Percentiles rank a stretch among this genome's conserved stretches.
Evolutionary conservation across 2,888 invertebrate species (phyloP).

Genomic region (Oligia latruncula): DNA sequence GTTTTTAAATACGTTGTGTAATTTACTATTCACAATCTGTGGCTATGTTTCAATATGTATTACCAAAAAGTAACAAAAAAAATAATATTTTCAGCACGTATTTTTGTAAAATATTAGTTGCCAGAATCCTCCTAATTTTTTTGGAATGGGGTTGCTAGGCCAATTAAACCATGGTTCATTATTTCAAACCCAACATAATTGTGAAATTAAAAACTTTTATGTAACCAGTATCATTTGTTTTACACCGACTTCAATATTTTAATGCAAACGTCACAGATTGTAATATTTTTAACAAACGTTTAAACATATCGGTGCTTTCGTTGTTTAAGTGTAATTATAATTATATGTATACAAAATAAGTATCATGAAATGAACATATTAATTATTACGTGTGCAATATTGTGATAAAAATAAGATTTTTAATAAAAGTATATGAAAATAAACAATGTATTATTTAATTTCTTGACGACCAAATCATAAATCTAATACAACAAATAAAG

Average conservation of each 20-base stretch:
- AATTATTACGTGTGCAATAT: constrained; percentile 76
- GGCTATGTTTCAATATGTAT: constrained; percentile 7
- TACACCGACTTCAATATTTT: background rate
- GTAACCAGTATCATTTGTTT: background rate
- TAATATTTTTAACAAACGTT: constrained; percentile 50
- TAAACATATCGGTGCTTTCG: constrained; percentile 84
- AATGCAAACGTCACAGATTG: constrained; percentile 50
- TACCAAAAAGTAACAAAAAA: background rate
- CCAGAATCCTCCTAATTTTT: background rate
- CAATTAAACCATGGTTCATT: background rate
- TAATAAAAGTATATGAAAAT: constrained; percentile 73
- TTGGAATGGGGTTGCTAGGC: background rate
- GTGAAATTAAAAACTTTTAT: constrained; percentile 5
- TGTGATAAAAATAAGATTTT: constrained; percentile 79
- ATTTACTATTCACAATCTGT: constrained; percentile 49
- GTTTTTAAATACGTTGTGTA: constrained; percentile 53
- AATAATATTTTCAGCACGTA: background rate
- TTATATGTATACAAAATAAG: constrained; percentile 46
- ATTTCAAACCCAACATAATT: background rate
- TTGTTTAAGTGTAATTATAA: constrained; percentile 74
- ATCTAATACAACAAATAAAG: background rate
- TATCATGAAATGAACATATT: constrained; percentile 68
- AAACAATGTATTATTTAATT: constrained; percentile 29
- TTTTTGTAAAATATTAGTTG: background rate
- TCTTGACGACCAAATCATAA: background rate